Evolutionary conservation across 2,888 invertebrate species (phyloP).

Genomic region (Ichneumoninae sp.): DNA sequence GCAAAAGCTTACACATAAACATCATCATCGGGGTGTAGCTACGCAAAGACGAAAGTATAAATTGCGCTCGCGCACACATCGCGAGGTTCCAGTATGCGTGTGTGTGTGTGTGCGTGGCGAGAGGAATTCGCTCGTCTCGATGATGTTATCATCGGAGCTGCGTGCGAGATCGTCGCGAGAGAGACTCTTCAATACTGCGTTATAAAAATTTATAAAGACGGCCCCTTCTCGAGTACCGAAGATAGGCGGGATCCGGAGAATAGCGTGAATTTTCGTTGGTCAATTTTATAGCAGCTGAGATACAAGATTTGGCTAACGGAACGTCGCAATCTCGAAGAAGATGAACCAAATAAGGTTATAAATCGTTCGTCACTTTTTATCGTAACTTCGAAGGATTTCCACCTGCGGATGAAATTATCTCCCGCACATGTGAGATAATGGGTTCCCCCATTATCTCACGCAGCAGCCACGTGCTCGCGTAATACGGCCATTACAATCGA

Average conservation of each 20-base stretch:
- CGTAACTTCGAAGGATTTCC: not conserved
- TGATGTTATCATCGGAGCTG: not conserved
- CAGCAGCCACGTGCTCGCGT: not conserved
- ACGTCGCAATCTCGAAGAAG: not conserved
- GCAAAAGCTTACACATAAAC: not conserved
- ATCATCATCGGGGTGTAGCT: not conserved
- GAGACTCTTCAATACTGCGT: not conserved
- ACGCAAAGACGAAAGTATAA: not conserved
- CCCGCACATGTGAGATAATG: not conserved
- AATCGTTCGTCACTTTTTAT: not conserved
- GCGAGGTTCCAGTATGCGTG: not conserved
- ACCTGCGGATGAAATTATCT: not conserved
- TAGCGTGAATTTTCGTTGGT: not conserved
- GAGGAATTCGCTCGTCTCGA: slow-evolving; percentile 14
- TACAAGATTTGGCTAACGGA: not conserved
- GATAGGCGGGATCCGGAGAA: not conserved
- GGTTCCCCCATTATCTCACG: not conserved
- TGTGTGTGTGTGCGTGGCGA: not conserved
- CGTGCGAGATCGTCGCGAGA: not conserved
- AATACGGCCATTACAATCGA: not conserved
- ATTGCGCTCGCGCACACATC: not conserved
- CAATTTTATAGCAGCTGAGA: not conserved
- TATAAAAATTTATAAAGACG: slow-evolving; percentile 2
- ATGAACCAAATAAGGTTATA: not conserved
- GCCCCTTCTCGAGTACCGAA: not conserved